Evolutionary conservation across 2,113 vertebrate genomes (phyloP), one percentile per base, ranked within the genome.

Genomic region (Hystrix brachyura): DNA sequence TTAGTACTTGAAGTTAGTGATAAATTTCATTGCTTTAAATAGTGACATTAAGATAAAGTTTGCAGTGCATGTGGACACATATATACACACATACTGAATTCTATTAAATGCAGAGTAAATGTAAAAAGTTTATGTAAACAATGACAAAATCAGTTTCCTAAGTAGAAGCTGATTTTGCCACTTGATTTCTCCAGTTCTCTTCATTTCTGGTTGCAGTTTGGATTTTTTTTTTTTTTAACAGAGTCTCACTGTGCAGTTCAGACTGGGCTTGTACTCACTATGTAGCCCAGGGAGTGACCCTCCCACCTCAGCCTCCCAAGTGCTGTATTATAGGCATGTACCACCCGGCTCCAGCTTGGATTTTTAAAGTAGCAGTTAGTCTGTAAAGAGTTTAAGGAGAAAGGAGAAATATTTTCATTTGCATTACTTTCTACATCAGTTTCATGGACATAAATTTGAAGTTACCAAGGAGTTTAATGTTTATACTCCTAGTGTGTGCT

Each of bases 21-120:
- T 8, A 92, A 12, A 27, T 46, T 64, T 87, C 53, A 92, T 83
- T 93, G 83, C 46, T 84, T 84, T 97, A 80, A 82, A 82, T 38
- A 88, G 18, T 86, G 19, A 51, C 19, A 82, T 71, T 29, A 91
- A 64, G 25, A 57, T 48, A 6, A 83, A 53, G 3, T 87, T 84
- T 69, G 4, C 19, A 96, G 53, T 62, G 19, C 21, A 29, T 72
- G 38, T 38, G 19, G 34, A 19, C 23, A 34, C 25, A 32, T 1
- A 51, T 2, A 92, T 13, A 15, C 7, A 53, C 29, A 65, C 12
- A 59, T 38, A 17, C 32, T 81, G 69, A 72, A 67, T 84, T 83
- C 21, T 83, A 65, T 48, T 87, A 94, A 89, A 74, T 60, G 38
- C 14, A 89, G 34, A 57, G 18, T 81, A 55, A 95, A 57, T 90